phyloP scores from a whole-genome alignment of 37 sponge, comb jelly and placozoan species.

The Amphimedon queenslandica region DNA sequence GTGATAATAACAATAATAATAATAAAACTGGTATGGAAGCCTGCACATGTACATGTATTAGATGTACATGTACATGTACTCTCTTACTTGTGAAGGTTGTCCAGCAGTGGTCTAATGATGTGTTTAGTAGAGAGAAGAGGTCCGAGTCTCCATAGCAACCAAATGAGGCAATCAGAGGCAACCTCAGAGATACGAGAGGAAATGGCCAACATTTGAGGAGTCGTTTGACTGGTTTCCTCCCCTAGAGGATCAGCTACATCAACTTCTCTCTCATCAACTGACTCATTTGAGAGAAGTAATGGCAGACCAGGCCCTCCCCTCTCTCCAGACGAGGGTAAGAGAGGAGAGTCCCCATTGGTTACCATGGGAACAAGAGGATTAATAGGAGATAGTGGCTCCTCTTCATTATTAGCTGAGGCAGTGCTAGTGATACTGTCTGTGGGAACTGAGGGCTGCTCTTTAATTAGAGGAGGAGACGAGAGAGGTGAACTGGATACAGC shows the following conservation, averaged over 20 bases:
- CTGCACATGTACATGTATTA: slow-evolving; percentile 1
- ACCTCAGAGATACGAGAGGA: slow-evolving; percentile 36
- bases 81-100: slow-evolving; percentile 32
- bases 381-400: neutral
- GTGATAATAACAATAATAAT: no score
- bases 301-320: neutral
- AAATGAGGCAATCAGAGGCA: slow-evolving; percentile 56
- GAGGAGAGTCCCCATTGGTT: neutral
- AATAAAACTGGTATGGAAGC: no score
- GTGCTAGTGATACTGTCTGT: neutral
- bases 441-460: neutral
- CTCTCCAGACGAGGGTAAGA: neutral
- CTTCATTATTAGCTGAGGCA: neutral
- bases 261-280: slow-evolving; percentile 6
- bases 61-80: neutral
- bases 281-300: neutral
- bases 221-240: neutral
- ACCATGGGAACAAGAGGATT: neutral
- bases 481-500: neutral
- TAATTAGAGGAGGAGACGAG: neutral
- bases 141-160: slow-evolving; percentile 69
- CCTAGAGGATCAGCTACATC: neutral
- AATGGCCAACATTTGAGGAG: slow-evolving; percentile 24
- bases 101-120: slow-evolving; percentile 60
- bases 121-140: slow-evolving; percentile 67